A percentile compares a stretch with the other conserved stretches of the same genome.
Evolutionary conservation across 1,140 invertebrate genomes (phyloP).

Genomic region (Bactericera cockerelli): DNA sequence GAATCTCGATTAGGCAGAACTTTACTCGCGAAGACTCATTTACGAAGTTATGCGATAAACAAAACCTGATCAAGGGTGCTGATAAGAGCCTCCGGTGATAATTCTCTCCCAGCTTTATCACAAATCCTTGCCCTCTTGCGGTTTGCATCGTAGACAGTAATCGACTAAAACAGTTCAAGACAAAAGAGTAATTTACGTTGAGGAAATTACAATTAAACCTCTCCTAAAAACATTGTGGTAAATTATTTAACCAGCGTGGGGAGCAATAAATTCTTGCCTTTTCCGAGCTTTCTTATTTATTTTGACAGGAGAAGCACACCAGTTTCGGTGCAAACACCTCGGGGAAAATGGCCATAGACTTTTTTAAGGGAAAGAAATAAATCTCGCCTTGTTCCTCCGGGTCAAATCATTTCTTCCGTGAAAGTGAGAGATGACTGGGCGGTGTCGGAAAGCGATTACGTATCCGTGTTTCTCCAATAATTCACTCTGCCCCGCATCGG

Average conservation of each 20-base stretch:
- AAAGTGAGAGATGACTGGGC: slow-evolving; percentile 15
- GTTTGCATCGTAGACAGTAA: no score
- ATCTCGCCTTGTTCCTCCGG: neutral
- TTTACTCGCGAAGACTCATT: no score
- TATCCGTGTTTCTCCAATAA: slow-evolving; percentile 24
- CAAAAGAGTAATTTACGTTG: slow-evolving; percentile 7
- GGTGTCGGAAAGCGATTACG: slow-evolving; percentile 26
- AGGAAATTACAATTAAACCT: neutral
- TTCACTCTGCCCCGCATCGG: no score
- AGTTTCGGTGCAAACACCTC: neutral
- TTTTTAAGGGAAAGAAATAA: neutral
- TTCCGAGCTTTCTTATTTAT: neutral
- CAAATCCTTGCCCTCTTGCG: no score
- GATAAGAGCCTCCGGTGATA: no score
- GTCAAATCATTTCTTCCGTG: neutral
- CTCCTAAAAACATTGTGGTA: neutral
- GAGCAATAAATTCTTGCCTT: neutral
- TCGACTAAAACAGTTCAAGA: no score
- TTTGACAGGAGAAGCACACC: neutral
- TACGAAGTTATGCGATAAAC: no score
- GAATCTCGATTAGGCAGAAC: no score
- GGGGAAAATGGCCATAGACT: neutral
- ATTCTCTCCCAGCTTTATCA: no score
- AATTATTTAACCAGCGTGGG: neutral
- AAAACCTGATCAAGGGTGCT: no score